phyloP scores from a whole-genome alignment of 2,888 invertebrate species.

The Gisinianus flammeolus region DNA sequence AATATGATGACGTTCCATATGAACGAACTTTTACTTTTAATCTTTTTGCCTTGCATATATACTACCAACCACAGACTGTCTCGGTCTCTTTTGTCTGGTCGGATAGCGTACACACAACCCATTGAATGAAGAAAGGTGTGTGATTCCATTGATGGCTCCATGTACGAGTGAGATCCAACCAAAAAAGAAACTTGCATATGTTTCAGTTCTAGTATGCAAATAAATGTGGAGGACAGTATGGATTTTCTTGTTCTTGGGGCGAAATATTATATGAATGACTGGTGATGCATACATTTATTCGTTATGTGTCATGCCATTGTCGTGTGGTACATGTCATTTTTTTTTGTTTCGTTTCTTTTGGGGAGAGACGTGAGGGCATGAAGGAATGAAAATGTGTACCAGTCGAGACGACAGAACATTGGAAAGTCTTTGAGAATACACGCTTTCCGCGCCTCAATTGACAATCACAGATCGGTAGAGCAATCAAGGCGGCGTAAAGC shows the following conservation, averaged over 20 bases:
- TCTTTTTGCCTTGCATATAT: background rate
- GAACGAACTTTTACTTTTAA: slow-evolving; percentile 4
- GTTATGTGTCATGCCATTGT: background rate
- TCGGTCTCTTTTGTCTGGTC: background rate
- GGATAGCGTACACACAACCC: background rate
- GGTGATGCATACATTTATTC: background rate
- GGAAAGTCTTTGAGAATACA: background rate
- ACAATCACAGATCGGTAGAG: slow-evolving; percentile 32
- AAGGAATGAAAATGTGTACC: background rate
- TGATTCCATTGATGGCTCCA: background rate
- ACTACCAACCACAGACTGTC: background rate
- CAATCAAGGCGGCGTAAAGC: slow-evolving; percentile 29
- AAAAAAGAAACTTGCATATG: background rate
- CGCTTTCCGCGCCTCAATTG: slow-evolving; percentile 13
- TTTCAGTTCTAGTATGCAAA: background rate
- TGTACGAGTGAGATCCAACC: too few relatives aligned
- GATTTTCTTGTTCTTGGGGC: background rate
- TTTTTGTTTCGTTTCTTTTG: background rate
- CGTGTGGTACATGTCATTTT: background rate
- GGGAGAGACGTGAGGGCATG: background rate
- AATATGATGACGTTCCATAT: slow-evolving; percentile 2
- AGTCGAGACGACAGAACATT: background rate
- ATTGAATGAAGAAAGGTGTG: background rate
- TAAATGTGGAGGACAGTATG: background rate
- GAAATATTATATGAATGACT: background rate